A percentile compares a stretch with the other conserved stretches of the same genome.
These are phyloP conservation scores for Colletes collaris DNA, from an alignment of 2,888 invertebrate species.

Conservation along the genomic window DNA sequence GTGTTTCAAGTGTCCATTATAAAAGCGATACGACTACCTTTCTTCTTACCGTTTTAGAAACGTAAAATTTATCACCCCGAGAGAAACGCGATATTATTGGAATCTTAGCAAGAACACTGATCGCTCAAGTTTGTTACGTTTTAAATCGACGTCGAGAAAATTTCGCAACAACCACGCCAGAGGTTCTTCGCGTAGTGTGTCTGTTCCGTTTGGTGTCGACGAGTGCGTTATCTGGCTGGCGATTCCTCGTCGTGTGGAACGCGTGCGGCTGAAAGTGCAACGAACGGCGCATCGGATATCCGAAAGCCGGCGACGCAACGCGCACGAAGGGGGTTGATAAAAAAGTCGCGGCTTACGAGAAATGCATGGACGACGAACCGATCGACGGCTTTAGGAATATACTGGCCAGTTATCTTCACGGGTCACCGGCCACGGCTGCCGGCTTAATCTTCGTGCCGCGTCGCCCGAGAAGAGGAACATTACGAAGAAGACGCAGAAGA, in stretches of 20 bases:
- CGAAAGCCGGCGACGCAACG: slow-evolving; percentile 65
- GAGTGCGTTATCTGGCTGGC: slow-evolving; percentile 50
- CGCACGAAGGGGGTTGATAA: slow-evolving; percentile 75
- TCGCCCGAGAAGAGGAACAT: slow-evolving; percentile 52
- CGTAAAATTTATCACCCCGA: no score
- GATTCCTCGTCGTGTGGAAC: slow-evolving; percentile 36
- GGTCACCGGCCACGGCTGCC: slow-evolving; percentile 78
- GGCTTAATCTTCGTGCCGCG: slow-evolving; percentile 79
- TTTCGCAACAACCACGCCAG: no score
- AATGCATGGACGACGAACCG: slow-evolving; percentile 51
- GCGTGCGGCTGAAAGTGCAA: slow-evolving; percentile 74
- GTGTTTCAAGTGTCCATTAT: not conserved
- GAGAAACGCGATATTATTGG: no score
- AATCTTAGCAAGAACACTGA: no score
- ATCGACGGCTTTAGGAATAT: slow-evolving; percentile 74
- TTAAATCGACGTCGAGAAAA: no score
- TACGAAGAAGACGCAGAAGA: slow-evolving; percentile 43
- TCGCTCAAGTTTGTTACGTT: no score
- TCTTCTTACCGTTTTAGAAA: no score
- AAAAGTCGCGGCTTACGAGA: slow-evolving; percentile 67
- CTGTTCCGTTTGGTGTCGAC: not conserved
- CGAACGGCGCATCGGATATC: slow-evolving; percentile 70
- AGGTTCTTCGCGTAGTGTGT: no score
- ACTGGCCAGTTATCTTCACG: slow-evolving; percentile 78
- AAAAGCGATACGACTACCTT: not conserved